phyloP scores from a whole-genome alignment of 1,140 invertebrate species.

The Platyura marginata region DNA sequence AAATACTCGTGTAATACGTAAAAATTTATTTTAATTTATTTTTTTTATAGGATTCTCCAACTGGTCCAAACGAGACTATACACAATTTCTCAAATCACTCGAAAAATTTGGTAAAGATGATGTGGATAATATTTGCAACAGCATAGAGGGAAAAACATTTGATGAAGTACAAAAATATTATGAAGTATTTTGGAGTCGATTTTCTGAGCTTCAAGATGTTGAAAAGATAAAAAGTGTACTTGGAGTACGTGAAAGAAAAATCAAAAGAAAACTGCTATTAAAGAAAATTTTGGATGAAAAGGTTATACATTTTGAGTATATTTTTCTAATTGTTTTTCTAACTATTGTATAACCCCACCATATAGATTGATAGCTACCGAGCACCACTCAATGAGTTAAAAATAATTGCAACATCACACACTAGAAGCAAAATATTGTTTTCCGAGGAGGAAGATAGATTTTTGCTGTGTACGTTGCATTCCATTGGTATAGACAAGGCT shows the following conservation, averaged over 20 bases:
- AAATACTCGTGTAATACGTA: neutral
- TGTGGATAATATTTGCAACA: constrained; percentile 92
- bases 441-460: constrained; percentile 98
- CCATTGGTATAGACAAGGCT: constrained; percentile 96
- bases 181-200: constrained; percentile 96
- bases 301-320: constrained; percentile 10
- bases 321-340: neutral
- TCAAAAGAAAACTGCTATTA: constrained; percentile 86
- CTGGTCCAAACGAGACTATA: constrained; percentile 94
- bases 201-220: constrained; percentile 90
- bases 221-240: constrained; percentile 97
- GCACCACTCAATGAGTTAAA: constrained; percentile 96
- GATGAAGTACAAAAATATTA: constrained; percentile 95
- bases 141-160: constrained; percentile 93
- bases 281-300: constrained; percentile 96
- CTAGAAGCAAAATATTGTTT: constrained; percentile 97
- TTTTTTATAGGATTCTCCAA: constrained; percentile 60
- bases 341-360: constrained; percentile 17
- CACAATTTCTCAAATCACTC: constrained; percentile 96
- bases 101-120: constrained; percentile 98
- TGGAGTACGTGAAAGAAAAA: constrained; percentile 92
- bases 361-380: constrained; percentile 77
- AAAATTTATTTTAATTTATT: neutral
- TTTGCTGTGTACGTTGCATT: constrained; percentile 95
- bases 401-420: constrained; percentile 94